These are phyloP conservation scores for Dasyornis broadbenti DNA, from an alignment of 2,113 vertebrate genomes.

Conservation along the genomic window DNA sequence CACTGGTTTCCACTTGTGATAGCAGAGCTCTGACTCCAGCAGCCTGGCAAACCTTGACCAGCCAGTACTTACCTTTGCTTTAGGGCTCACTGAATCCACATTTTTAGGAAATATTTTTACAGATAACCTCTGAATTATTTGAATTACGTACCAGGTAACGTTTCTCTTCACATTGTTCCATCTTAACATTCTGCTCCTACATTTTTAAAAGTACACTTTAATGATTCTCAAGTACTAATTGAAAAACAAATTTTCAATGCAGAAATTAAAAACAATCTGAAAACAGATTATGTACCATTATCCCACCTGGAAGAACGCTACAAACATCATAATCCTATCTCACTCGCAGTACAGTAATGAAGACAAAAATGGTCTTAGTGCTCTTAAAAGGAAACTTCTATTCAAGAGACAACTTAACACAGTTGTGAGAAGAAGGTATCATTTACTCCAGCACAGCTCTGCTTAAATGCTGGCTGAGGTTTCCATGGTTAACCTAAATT, in stretches of 20 bases:
- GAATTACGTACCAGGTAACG: background rate
- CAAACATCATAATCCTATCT: background rate
- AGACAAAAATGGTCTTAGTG: background rate
- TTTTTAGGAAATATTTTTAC: background rate
- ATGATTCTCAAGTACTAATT: background rate
- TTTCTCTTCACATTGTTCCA: background rate
- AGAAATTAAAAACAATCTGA: conserved; percentile 22
- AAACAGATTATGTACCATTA: conserved; percentile 28
- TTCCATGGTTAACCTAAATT: conserved; percentile 50
- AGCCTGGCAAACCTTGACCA: background rate
- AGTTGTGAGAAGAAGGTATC: background rate
- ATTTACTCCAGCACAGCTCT: background rate
- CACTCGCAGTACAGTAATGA: background rate
- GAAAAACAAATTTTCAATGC: background rate
- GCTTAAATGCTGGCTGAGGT: conserved; percentile 9
- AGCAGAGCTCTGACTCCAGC: background rate
- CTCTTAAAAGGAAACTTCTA: conserved; percentile 11
- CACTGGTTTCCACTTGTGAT: background rate
- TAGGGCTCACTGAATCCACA: background rate
- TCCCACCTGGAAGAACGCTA: background rate
- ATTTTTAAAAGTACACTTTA: background rate
- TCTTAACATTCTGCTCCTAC: background rate
- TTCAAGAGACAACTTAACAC: background rate
- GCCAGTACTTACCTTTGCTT: background rate
- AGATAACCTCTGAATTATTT: background rate